These are phyloP conservation scores for Erannis defoliaria DNA, from an alignment of 2,888 invertebrate species.

Conservation along the genomic window DNA sequence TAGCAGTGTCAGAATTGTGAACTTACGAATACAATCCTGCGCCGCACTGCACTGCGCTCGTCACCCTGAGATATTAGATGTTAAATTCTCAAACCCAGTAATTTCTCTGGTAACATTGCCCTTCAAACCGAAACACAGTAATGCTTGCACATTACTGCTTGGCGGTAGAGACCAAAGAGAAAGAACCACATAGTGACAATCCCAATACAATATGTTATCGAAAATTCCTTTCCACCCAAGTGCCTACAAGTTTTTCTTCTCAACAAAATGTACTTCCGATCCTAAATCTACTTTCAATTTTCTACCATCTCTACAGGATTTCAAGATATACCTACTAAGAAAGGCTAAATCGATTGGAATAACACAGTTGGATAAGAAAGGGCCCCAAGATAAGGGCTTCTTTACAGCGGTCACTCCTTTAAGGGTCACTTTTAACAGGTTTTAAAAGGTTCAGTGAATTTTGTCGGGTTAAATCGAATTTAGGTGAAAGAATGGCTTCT, in stretches of 20 bases:
- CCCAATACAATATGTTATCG: neutral
- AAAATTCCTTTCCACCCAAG: neutral
- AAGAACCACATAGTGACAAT: no score
- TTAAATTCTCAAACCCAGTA: no score
- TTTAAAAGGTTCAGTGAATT: slow-evolving; percentile 56
- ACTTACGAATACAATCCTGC: no score
- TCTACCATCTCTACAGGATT: slow-evolving; percentile 29
- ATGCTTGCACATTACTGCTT: no score
- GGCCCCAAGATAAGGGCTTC: slow-evolving; percentile 55
- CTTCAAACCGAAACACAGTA: no score
- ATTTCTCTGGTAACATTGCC: no score
- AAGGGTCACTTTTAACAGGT: slow-evolving; percentile 60
- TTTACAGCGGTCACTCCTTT: slow-evolving; percentile 57
- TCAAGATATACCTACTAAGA: slow-evolving; percentile 49
- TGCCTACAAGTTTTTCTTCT: slow-evolving; percentile 1
- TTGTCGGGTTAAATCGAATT: slow-evolving; percentile 51
- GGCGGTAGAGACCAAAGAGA: neutral
- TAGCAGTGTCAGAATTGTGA: no score
- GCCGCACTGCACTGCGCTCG: no score
- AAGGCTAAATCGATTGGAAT: slow-evolving; percentile 67
- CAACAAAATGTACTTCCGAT: neutral
- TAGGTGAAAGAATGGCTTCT: slow-evolving; percentile 34
- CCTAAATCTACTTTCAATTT: slow-evolving; percentile 35
- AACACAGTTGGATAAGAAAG: slow-evolving; percentile 60
- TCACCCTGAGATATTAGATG: no score